Evolutionary conservation across 2,888 invertebrate species (phyloP).

Genomic region (Dusona sp.): DNA sequence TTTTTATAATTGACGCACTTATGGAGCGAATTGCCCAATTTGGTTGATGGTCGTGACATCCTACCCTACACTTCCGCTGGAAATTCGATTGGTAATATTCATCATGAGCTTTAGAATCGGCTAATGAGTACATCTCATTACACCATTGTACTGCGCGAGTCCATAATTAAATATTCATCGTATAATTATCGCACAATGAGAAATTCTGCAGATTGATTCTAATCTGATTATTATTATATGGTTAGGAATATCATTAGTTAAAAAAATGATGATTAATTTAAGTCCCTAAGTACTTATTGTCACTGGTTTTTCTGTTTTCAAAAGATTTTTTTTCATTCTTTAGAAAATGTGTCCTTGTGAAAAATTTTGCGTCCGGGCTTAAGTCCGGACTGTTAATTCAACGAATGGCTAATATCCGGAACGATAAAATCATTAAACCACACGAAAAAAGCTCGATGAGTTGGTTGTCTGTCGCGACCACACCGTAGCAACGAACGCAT

Average conservation of each 20-base stretch:
- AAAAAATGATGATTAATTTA: not conserved
- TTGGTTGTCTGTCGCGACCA: not conserved
- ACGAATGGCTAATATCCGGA: conserved; percentile 3
- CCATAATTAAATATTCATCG: not conserved
- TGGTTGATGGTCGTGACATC: not conserved
- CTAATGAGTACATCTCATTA: not conserved
- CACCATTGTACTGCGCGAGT: not conserved
- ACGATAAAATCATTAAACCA: conserved; percentile 65
- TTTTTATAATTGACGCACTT: not conserved
- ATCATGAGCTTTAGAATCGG: conserved; percentile 1
- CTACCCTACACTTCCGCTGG: not conserved
- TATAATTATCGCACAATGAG: not conserved
- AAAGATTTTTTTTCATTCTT: not conserved
- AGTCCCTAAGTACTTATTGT: not conserved
- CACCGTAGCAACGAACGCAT: not conserved
- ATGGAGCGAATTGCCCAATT: not conserved
- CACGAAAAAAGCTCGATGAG: not conserved
- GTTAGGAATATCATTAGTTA: not conserved
- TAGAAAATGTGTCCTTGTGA: conserved; percentile 21
- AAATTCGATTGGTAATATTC: conserved; percentile 6
- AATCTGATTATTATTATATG: not conserved
- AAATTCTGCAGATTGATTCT: not conserved
- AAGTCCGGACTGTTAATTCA: conserved; percentile 36
- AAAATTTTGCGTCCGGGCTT: conserved; percentile 70
- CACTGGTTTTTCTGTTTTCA: not conserved